Base-by-base conservation (phyloP, 2,888 invertebrate genomes). In the Tholera decimalis region DNA sequence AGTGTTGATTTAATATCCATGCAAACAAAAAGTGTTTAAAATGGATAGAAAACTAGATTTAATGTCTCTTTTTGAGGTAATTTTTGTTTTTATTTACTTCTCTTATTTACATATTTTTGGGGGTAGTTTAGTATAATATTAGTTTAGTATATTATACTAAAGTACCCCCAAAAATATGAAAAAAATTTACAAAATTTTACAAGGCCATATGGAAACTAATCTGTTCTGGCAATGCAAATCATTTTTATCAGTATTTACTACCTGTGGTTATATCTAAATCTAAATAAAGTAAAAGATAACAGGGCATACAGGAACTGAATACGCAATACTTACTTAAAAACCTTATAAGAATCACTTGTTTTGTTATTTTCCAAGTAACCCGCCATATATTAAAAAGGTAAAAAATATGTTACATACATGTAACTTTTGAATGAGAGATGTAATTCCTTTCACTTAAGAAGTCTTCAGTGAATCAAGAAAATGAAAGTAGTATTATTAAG, bases 31-130 rank as follows among this genome's bases (percentile, higher is more conserved):
- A 85, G 84, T 83, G 83, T 69, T 80, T 70, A 93, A 86, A 83
- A 95, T 95, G 95, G 95, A 95, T 92, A 94, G 89, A 88, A 96
- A 94, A 89, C 83, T 95, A 91, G 96, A 96, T 84, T 85, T 96
- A 59, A 87, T 96, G 87, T 95, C 95, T 18, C 83, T 96, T 57
- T 91, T 96, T 82, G 96, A 96, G 96, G 96, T 96, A 95, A 90
- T 77, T 73, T 62, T 41, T 1, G 0, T 59, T 67, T 66, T 58
- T 28, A 51, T 20, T 55, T 33, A 33, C 37, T 30, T 0, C 1
- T 24, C 0, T 0, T 0, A 9, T 20, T 44, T 47, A 2, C n/a
- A 20, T 33, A 28, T 41, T 15, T 49, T 22, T 59, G 64, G 37
- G 59, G 63, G 77, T 79, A 77, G 39, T 62, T n/a, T 55, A 15